These are phyloP conservation scores for Parauchenoglanis ngamensis DNA, from an alignment of 2,797 vertebrate genomes.

Conservation along the genomic window DNA sequence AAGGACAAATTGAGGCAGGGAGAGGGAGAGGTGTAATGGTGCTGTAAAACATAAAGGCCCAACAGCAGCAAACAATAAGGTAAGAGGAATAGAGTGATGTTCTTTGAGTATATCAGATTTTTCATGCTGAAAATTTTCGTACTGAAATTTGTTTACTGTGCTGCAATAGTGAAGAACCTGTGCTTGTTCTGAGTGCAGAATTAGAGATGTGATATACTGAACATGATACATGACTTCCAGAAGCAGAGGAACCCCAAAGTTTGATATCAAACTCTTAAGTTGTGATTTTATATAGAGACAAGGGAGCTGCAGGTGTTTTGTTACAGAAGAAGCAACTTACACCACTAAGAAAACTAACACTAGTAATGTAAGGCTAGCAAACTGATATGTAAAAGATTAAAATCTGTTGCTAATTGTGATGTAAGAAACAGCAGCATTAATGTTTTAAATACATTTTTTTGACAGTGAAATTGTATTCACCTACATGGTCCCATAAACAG, in stretches of 20 bases:
- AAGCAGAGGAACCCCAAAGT: background rate
- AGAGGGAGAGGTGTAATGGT: conserved; percentile 15
- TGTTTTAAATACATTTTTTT: background rate
- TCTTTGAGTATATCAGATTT: background rate
- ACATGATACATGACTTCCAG: background rate
- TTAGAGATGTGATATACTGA: background rate
- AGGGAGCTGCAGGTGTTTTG: background rate
- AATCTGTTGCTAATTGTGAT: background rate
- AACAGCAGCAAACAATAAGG: conserved; percentile 22
- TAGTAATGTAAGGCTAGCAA: background rate
- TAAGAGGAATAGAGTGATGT: conserved; percentile 25
- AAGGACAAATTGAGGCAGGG: conserved; percentile 45
- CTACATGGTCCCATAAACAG: background rate
- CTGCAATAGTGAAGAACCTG: background rate
- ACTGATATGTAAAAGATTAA: background rate
- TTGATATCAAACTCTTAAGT: background rate
- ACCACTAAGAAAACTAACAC: background rate
- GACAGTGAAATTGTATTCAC: background rate
- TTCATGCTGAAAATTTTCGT: background rate
- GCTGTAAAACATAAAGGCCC: conserved; percentile 28
- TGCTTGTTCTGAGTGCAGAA: background rate
- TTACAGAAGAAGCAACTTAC: background rate
- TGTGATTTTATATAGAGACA: background rate
- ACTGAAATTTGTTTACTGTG: background rate
- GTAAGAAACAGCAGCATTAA: background rate